phyloP scores from a whole-genome alignment of 2,888 invertebrate species.

The Sinelater perroti region DNA sequence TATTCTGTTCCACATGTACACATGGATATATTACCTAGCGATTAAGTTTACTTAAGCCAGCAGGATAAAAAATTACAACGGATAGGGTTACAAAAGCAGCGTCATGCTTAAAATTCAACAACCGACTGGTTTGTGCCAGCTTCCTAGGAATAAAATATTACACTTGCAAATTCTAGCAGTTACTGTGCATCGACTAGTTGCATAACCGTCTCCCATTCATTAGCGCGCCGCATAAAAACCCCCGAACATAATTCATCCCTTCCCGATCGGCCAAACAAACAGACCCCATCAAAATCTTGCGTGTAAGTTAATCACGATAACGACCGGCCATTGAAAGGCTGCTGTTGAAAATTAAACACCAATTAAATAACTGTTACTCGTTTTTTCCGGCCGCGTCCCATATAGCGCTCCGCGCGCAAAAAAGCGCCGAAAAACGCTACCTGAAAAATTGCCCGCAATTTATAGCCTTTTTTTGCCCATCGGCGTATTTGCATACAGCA shows the following conservation, averaged over 20 bases:
- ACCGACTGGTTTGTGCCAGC: too few relatives aligned
- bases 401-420: conserved; percentile 38
- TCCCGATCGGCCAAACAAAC: not conserved
- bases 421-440: conserved; percentile 39
- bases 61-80: too few relatives aligned
- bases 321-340: not conserved
- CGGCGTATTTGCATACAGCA: conserved; percentile 49
- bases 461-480: conserved; percentile 48
- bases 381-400: conserved; percentile 42
- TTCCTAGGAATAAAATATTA: too few relatives aligned
- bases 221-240: not conserved
- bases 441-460: conserved; percentile 57
- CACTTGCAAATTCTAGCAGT: not conserved
- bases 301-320: conserved; percentile 9
- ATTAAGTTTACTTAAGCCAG: too few relatives aligned
- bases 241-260: not conserved
- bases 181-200: not conserved
- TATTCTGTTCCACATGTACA: too few relatives aligned
- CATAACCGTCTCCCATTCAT: not conserved
- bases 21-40: too few relatives aligned
- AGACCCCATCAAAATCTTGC: conserved; percentile 6
- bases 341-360: conserved; percentile 43
- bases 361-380: conserved; percentile 52
- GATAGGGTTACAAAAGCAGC: too few relatives aligned
- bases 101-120: too few relatives aligned